Evolutionary conservation across 2,113 vertebrate species (phyloP).

Genomic region (Hippocampus guttulatus): DNA sequence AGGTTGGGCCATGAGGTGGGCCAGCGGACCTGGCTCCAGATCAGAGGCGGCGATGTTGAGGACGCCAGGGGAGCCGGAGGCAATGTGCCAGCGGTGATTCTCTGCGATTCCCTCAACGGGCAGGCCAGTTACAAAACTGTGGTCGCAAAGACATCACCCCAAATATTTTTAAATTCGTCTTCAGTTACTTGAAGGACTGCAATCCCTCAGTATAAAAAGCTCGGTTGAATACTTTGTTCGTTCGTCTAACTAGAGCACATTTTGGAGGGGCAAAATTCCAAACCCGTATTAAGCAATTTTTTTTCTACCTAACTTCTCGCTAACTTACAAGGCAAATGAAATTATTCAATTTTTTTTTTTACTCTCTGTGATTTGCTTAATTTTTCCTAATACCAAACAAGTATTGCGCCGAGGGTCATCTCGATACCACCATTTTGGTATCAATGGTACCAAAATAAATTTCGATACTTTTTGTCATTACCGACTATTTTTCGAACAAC

Average conservation of each 20-base stretch:
- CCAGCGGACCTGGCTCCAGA: conserved; percentile 63
- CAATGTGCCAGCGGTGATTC: conserved; percentile 59
- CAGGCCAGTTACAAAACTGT: conserved; percentile 30
- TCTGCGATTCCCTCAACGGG: conserved; percentile 37
- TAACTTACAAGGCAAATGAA: too few species aligned
- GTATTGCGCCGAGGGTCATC: too few species aligned
- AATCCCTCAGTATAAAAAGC: not conserved
- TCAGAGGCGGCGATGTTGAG: conserved; percentile 57
- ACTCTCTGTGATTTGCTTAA: too few species aligned
- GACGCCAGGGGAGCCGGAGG: conserved; percentile 48
- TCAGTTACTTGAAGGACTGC: not conserved
- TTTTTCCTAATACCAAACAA: too few species aligned
- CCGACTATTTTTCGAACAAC: too few species aligned
- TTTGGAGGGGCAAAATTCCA: too few species aligned
- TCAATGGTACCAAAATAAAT: too few species aligned
- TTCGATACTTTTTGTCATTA: too few species aligned
- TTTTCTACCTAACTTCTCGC: too few species aligned
- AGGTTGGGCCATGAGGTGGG: conserved; percentile 59
- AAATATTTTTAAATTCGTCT: not conserved
- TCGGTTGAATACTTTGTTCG: not conserved
- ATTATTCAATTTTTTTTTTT: too few species aligned
- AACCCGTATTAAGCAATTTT: too few species aligned
- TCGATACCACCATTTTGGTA: too few species aligned
- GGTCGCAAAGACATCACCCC: conserved; percentile 18
- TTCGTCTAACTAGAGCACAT: not conserved